phyloP scores from a whole-genome alignment of 2,113 vertebrate genomes.

The Oreochromis tanganicae region DNA sequence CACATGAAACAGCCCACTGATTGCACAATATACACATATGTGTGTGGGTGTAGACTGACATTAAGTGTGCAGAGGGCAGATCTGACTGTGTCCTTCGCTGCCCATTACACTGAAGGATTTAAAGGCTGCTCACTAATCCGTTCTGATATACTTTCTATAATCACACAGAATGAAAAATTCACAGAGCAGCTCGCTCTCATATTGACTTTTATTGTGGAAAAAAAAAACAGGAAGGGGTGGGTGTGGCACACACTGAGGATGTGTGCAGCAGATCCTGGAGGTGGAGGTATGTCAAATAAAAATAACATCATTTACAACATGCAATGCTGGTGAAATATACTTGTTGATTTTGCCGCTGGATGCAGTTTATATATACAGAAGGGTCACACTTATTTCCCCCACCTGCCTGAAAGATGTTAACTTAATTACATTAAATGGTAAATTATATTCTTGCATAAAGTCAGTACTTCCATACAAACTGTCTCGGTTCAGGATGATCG shows the following conservation, averaged over 20 bases:
- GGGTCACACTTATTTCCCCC: neutral
- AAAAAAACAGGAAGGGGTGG: neutral
- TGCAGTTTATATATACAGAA: neutral
- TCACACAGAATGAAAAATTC: constrained; percentile 2
- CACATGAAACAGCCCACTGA: neutral
- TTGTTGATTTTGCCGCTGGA: neutral
- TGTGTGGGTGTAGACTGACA: neutral
- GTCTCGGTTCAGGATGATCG: neutral
- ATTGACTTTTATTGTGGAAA: neutral
- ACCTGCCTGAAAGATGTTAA: neutral
- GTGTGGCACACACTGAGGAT: neutral
- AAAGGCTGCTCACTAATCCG: constrained; percentile 10
- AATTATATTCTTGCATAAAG: neutral
- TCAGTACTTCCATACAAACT: neutral
- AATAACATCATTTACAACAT: neutral
- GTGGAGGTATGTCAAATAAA: neutral
- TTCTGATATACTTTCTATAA: constrained; percentile 2
- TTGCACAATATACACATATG: neutral
- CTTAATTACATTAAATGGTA: neutral
- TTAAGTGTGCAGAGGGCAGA: neutral
- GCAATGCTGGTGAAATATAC: neutral
- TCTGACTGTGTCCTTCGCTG: neutral
- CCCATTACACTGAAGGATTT: constrained; percentile 4
- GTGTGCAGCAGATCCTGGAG: neutral
- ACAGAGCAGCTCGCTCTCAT: neutral